Percentiles rank a stretch among this genome's conserved stretches.
Evolutionary conservation across 2,888 invertebrate genomes (phyloP).

Genomic region (Adelognathus sp.): DNA sequence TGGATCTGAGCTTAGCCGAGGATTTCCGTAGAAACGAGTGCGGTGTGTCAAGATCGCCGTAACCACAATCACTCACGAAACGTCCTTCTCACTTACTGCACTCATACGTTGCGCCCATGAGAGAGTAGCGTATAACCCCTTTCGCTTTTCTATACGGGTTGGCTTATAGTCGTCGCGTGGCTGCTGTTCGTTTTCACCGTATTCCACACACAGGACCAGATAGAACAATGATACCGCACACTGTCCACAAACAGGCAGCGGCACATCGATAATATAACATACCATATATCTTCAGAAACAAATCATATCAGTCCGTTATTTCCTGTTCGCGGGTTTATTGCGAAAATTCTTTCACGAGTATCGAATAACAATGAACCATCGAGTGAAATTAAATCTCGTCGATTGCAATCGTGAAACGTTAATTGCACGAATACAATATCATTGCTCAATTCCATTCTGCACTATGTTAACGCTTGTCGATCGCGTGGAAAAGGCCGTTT

Average conservation of each 20-base stretch:
- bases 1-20: conserved; percentile 46
- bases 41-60: conserved; percentile 77
- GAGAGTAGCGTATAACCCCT: conserved; percentile 67
- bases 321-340: not conserved
- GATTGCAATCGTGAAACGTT: conserved; percentile 46
- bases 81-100: conserved; percentile 79
- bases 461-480: not conserved
- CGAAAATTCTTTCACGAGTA: conserved; percentile 3
- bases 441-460: conserved; percentile 39
- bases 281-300: conserved; percentile 11
- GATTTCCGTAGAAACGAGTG: conserved; percentile 65
- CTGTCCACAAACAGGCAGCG: conserved; percentile 15
- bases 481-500: conserved; percentile 47
- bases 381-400: conserved; percentile 45
- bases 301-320: conserved; percentile 12
- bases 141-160: conserved; percentile 69
- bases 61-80: conserved; percentile 80
- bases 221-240: not conserved
- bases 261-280: conserved; percentile 28
- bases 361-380: conserved; percentile 52
- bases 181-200: conserved; percentile 1
- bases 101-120: conserved; percentile 78
- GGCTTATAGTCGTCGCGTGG: conserved; percentile 59
- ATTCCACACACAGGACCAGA: not conserved
- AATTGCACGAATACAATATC: conserved; percentile 39